Evolutionary conservation across 2,797 vertebrate species (phyloP), one percentile per base, ranked within the genome.

Genomic region (Gadopsis bispinosus): DNA sequence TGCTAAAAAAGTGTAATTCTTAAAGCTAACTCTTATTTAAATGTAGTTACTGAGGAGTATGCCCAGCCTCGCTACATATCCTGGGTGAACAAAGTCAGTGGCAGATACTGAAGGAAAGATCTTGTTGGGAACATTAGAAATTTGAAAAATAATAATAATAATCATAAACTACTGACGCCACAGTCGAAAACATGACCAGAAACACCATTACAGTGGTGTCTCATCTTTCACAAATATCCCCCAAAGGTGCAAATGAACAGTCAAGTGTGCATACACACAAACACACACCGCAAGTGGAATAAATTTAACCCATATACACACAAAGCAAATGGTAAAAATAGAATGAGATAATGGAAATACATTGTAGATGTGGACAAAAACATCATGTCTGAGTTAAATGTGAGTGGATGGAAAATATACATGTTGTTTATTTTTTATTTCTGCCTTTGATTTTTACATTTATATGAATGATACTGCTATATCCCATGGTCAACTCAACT

Each of bases 221-320:
- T 79, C 59, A 60, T 75, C 68, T 64, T 50, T 72, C 6, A 45
- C 65, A 73, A 77, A 73, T 50, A 68, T 47, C 54, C 65, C 72
- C 55, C 48, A 60, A 37, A 60, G 71, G 71, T 37, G 41, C 47
- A 51, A 63, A 61, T n/a, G 50, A 69, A 55, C 6, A 70, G 45
- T 29, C 53, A 60, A 35, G 31, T n/a, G 1, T 33, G 60, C 63
- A 45, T 2, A 66, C 51, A 65, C 16, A 58, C 9, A 45, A 64
- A 64, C 35, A 71, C 41, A 51, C 19, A 56, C 22, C 26, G 2
- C 2, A 2, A 26, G 3, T 43, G n/a, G 48, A 53, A 63, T 41
- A 31, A 29, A 61, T 56, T n/a, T 56, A n/a, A 64, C 37, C 22
- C 12, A 56, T 55, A 5, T 2, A 16, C 22, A 47, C 29, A 35